Evolutionary conservation across 2,113 vertebrate genomes (phyloP).

Genomic region (Podocnemis expansa): DNA sequence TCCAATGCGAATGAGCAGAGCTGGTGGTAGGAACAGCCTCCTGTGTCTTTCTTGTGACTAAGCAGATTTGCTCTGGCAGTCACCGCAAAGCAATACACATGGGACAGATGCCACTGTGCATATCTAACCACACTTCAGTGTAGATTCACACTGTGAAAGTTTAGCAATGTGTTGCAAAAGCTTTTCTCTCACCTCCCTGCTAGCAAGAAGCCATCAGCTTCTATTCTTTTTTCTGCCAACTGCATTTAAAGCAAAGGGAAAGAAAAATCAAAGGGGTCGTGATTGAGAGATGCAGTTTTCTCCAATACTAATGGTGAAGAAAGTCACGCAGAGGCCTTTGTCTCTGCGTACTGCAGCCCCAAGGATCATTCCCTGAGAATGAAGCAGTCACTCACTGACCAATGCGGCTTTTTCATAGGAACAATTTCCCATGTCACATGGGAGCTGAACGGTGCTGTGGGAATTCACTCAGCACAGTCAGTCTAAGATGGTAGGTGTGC

Average conservation of each 20-base stretch:
- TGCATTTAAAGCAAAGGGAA: background rate
- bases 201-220: background rate
- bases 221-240: background rate
- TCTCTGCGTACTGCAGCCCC: too few relatives aligned
- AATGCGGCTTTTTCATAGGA: accelerated
- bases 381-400: background rate
- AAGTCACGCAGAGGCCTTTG: background rate
- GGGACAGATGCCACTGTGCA: background rate
- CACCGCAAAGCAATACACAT: background rate
- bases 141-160: background rate
- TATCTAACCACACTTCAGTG: background rate
- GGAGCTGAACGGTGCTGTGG: background rate
- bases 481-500: background rate
- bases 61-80: background rate
- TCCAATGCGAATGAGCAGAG: background rate
- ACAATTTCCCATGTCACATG: background rate
- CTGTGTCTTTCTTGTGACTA: background rate
- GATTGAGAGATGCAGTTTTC: background rate
- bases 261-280: background rate
- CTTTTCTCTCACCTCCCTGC: background rate
- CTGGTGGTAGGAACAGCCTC: background rate
- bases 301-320: background rate
- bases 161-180: background rate
- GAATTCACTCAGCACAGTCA: background rate
- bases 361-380: background rate